phyloP scores from a whole-genome alignment of 2,797 vertebrate species.

The Acanthis flammea region DNA sequence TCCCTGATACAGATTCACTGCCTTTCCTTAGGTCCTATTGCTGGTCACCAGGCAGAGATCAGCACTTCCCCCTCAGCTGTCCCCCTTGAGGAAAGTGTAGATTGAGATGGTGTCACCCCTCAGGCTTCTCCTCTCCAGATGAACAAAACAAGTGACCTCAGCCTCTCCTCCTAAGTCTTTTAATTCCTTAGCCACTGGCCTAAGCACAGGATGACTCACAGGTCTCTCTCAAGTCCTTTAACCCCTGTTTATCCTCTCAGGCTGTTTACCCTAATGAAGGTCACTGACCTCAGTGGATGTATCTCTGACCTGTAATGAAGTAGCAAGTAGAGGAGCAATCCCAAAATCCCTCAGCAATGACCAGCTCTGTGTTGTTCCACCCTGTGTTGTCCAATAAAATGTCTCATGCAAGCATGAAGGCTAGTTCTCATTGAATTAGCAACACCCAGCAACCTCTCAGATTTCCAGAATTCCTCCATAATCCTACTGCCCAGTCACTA shows the following conservation, averaged over 20 bases:
- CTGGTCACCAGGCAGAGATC: not conserved
- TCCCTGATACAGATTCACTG: not conserved
- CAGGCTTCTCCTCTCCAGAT: not conserved
- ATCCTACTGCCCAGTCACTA: not conserved
- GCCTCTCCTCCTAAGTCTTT: not conserved
- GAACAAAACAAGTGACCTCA: not conserved
- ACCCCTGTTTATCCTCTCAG: not conserved
- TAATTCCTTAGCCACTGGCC: not conserved
- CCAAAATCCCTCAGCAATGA: not conserved
- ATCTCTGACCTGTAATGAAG: not conserved
- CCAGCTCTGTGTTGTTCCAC: not conserved
- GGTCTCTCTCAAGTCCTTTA: not conserved
- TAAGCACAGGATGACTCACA: not conserved
- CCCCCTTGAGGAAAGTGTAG: not conserved
- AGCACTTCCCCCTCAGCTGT: not conserved
- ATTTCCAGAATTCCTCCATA: not conserved
- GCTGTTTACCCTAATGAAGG: not conserved
- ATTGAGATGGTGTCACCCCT: accelerated
- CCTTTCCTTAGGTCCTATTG: accelerated
- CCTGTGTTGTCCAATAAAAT: not conserved
- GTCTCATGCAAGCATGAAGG: not conserved
- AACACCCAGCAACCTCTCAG: not conserved
- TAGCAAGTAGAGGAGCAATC: not conserved
- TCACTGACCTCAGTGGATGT: not conserved
- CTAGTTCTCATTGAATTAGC: not conserved